Percentiles rank a stretch among this genome's conserved stretches.
Conservation (phyloP, 2,888 invertebrate genomes). For the Ethmia dodecea region DNA sequence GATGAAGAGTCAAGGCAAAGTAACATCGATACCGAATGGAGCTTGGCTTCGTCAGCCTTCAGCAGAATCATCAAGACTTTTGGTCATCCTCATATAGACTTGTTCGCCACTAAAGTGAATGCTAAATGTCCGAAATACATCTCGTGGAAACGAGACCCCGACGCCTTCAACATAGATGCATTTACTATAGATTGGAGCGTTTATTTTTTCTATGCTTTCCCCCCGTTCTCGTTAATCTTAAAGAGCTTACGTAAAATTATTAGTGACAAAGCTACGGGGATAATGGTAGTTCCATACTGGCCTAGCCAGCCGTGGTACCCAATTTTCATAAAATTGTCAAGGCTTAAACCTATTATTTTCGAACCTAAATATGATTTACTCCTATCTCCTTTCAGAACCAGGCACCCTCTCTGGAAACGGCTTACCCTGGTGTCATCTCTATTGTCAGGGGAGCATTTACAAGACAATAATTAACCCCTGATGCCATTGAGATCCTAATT, state of each 20-base stretch:
- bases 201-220: conserved; percentile 15
- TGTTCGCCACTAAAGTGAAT: conserved; percentile 9
- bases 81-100: conserved; percentile 8
- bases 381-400: conserved; percentile 6
- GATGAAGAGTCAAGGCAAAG: conserved; percentile 9
- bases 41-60: neutral
- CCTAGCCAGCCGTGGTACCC: conserved; percentile 18
- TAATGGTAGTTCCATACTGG: conserved; percentile 14
- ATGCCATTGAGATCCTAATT: conserved; percentile 3
- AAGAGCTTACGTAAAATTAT: conserved; percentile 15
- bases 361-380: neutral
- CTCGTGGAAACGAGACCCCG: conserved; percentile 13
- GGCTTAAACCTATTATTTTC: conserved; percentile 1
- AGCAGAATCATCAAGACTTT: conserved; percentile 7
- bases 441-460: conserved; percentile 4
- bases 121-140: conserved; percentile 10
- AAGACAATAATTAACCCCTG: conserved; percentile 1
- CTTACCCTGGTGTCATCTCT: conserved; percentile 6
- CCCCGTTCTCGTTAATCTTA: conserved; percentile 13
- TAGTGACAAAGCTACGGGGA: conserved; percentile 10
- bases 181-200: no score
- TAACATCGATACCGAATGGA: conserved; percentile 11
- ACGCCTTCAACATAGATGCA: conserved; percentile 10
- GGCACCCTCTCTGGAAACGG: conserved; percentile 4
- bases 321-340: neutral